Conservation (phyloP, 2,113 vertebrate species). For the Saguinus midas region DNA sequence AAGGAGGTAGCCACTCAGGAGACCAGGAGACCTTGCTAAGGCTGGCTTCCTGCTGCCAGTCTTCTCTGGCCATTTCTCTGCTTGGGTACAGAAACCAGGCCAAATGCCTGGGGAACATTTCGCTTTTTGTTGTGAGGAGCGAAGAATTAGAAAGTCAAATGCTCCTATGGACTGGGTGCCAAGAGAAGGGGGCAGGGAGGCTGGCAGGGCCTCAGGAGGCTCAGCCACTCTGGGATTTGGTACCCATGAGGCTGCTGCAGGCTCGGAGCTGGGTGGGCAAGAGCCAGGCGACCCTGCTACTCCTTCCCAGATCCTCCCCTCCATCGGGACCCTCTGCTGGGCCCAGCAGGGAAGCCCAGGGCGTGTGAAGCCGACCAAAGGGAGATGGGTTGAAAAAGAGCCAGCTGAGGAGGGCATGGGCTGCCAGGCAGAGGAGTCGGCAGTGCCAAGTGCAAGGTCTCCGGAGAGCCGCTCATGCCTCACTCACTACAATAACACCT, state of each 20-base stretch:
- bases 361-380: background rate
- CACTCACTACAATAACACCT: slow-evolving; percentile 30
- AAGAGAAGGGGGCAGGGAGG: slow-evolving; percentile 47
- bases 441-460: slow-evolving; percentile 3
- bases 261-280: background rate
- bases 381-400: background rate
- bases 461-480: background rate
- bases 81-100: slow-evolving; percentile 56
- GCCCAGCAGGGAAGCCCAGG: background rate
- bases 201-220: background rate
- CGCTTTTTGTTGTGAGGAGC: slow-evolving; percentile 65
- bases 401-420: background rate
- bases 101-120: slow-evolving; percentile 66
- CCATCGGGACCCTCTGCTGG: background rate
- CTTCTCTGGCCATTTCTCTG: slow-evolving; percentile 15
- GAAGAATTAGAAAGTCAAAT: slow-evolving; percentile 76
- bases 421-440: background rate
- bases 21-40: background rate
- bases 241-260: background rate
- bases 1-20: background rate
- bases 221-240: background rate
- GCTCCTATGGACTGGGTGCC: slow-evolving; percentile 22
- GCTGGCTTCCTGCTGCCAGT: slow-evolving; percentile 26
- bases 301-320: background rate
- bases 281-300: background rate